A percentile compares a stretch with the other conserved stretches of the same genome.
Conservation (phyloP, 53 echinoderm and acorn worm species). For the Henricia sp. region DNA sequence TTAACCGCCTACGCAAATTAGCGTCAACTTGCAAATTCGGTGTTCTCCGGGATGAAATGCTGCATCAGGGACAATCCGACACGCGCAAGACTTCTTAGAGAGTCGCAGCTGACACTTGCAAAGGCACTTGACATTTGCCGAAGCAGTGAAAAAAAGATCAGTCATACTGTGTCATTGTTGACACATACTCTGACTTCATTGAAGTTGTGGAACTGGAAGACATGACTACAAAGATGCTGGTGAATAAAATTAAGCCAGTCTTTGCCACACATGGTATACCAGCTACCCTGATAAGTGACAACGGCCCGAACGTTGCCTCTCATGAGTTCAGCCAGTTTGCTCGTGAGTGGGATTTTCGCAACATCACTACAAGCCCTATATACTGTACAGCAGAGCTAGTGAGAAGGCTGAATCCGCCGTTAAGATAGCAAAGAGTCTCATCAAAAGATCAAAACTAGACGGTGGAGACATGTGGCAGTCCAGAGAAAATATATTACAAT, state of each 20-base stretch:
- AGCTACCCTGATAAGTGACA: conserved; percentile 9
- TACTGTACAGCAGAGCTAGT: background rate
- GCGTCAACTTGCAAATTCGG: too few relatives aligned
- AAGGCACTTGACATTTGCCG: too few relatives aligned
- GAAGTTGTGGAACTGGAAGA: too few relatives aligned
- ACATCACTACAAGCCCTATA: conserved; percentile 19
- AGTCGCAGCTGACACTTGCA: too few relatives aligned
- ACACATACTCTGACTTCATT: conserved; percentile 14
- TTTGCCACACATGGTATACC: conserved; percentile 19
- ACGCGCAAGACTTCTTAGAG: too few relatives aligned
- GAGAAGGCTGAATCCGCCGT: conserved; percentile 1
- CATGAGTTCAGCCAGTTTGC: conserved; percentile 21
- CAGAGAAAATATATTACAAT: too few relatives aligned
- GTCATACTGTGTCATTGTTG: too few relatives aligned
- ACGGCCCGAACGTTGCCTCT: background rate
- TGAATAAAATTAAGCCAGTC: conserved; percentile 6
- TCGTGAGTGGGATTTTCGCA: conserved; percentile 8
- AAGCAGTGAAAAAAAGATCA: too few relatives aligned
- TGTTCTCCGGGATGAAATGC: too few relatives aligned
- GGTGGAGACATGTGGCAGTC: conserved; percentile 7
- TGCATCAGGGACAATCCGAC: too few relatives aligned
- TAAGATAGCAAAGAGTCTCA: background rate
- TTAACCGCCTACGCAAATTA: too few relatives aligned
- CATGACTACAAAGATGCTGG: conserved; percentile 1
- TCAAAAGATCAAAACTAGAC: conserved; percentile 5